phyloP scores from a whole-genome alignment of 2,888 invertebrate genomes.

The Sphaerophoria rueppellii region DNA sequence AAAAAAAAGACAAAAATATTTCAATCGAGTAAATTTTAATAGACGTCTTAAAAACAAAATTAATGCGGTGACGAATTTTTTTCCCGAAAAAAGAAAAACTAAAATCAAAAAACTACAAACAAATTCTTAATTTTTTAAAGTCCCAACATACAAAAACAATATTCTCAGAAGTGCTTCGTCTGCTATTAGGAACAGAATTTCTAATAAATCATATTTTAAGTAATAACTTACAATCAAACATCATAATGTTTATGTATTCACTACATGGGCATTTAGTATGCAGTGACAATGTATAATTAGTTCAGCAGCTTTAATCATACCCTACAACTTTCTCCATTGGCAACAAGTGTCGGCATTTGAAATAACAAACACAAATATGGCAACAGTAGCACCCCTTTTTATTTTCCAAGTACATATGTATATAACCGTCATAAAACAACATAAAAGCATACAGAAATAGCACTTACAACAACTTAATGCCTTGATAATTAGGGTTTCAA shows the following conservation, averaged over 20 bases:
- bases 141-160: no score
- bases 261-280: background rate
- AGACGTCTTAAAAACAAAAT: no score
- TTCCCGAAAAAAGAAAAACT: no score
- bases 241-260: background rate
- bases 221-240: background rate
- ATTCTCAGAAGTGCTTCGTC: no score
- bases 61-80: no score
- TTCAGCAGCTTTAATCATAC: background rate
- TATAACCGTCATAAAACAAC: slow-evolving; percentile 3
- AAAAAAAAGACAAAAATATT: no score
- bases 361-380: slow-evolving; percentile 55
- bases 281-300: slow-evolving; percentile 2
- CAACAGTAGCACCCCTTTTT: no score
- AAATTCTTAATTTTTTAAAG: no score
- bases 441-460: background rate
- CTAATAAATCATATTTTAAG: background rate
- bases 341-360: slow-evolving; percentile 66
- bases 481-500: slow-evolving; percentile 46
- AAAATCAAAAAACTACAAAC: no score
- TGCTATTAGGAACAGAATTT: background rate
- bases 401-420: background rate
- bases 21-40: no score
- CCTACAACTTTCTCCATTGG: slow-evolving; percentile 39
- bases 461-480: slow-evolving; percentile 13